Base-by-base conservation (phyloP, 1,140 invertebrate species). In the Lepeophtheirus salmonis region DNA sequence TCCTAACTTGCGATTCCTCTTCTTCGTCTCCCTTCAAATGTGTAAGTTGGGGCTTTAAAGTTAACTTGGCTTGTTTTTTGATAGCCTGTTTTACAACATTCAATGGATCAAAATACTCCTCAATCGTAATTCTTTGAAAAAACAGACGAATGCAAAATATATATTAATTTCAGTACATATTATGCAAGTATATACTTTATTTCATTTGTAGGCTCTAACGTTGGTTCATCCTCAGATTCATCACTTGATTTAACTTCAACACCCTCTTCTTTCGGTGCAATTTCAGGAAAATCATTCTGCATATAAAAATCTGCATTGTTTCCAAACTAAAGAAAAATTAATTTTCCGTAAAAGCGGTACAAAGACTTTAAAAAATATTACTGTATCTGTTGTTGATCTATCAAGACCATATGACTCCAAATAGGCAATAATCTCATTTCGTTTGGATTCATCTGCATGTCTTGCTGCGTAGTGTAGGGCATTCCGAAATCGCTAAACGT, bases 1-100 rank as follows among this genome's bases (percentile, higher is more conserved):
- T 24, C 20, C 48, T 17, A 13, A 62, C 62, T 20, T 65, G 62
- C n/a, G 53, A 54, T 17, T 61, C 50, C 21, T 55, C 56, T 17
- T 55, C 50, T 1, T 41, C 55, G 6, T 21, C 25, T 12, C 54
- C 17, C 2, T 41, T 41, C n/a, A 41, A n/a, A n/a, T n/a, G 6
- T 10, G 6, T 41, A 6, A 41, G 6, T 41, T 6, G 30, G 6
- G 22, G n/a, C 48, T n/a, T 16, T 13, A 55, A 22, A 52, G 17
- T 22, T 16, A 56, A 51, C 13, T 56, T 64, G 20, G 63, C 22
- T 24, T 51, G 18, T 17, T 63, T 55, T 23, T 14, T 41, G 24
- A 26, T 62, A 18, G 63, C 55, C 2, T 41, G 30, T n/a, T 41
- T 41, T n/a, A 41, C 30, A n/a, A 41, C 30, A 41, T 41, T 41